Evolutionary conservation across 1,140 invertebrate species (phyloP).

Genomic region (Myzus persicae): DNA sequence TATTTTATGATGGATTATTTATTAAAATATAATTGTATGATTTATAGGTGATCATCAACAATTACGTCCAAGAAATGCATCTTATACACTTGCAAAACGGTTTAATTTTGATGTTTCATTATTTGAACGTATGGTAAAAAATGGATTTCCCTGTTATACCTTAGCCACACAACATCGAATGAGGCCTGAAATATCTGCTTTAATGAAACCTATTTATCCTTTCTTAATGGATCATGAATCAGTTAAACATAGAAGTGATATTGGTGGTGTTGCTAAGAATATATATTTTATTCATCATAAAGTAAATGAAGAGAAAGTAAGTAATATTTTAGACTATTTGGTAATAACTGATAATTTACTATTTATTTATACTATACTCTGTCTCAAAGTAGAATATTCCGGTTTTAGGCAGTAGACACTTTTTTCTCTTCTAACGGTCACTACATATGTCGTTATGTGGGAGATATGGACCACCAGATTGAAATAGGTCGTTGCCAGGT

Average conservation of each 20-base stretch:
- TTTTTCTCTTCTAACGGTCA: too few species aligned
- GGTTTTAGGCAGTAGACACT: too few species aligned
- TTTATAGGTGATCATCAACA: constrained; percentile 73
- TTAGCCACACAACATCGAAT: constrained; percentile 73
- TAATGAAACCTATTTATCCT: constrained; percentile 69
- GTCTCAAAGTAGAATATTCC: too few species aligned
- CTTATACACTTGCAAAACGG: constrained; percentile 66
- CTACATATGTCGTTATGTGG: too few species aligned
- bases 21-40: not conserved
- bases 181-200: constrained; percentile 72
- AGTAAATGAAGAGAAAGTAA: constrained; percentile 64
- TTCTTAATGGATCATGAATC: constrained; percentile 67
- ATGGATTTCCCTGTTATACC: constrained; percentile 67
- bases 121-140: constrained; percentile 75
- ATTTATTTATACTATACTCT: not conserved
- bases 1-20: not conserved
- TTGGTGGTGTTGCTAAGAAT: constrained; percentile 68
- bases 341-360: not conserved
- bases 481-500: too few species aligned
- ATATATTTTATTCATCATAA: constrained; percentile 72
- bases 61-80: constrained; percentile 72
- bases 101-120: constrained; percentile 75
- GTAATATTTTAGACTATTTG: not conserved
- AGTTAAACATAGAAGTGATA: constrained; percentile 66
- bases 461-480: too few species aligned